phyloP scores from a whole-genome alignment of 2,113 vertebrate genomes.

The Hiodon alosoides region DNA sequence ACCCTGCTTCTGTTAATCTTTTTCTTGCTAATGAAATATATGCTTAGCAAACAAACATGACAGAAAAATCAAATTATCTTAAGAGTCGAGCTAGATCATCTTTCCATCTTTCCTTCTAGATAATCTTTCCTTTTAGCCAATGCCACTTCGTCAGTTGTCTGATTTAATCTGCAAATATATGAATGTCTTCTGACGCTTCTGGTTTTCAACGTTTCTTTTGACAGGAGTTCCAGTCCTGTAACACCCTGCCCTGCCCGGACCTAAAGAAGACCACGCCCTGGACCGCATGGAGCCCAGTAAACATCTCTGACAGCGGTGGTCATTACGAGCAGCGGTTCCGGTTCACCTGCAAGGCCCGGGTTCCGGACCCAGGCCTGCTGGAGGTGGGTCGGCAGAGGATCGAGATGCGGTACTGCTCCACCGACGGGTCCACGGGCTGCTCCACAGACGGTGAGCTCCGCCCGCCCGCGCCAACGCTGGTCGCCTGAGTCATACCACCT shows the following conservation, averaged over 20 bases:
- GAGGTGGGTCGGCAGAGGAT: conserved; percentile 92
- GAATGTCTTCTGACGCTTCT: neutral
- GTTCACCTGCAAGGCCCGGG: conserved; percentile 89
- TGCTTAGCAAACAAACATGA: too few relatives aligned
- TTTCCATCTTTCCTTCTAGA: too few relatives aligned
- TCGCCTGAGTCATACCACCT: too few relatives aligned
- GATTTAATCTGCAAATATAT: too few relatives aligned
- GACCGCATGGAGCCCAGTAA: conserved; percentile 93
- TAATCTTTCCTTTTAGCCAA: too few relatives aligned
- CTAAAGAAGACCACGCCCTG: conserved; percentile 97
- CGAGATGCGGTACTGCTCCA: conserved; percentile 96
- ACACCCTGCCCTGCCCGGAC: conserved; percentile 83
- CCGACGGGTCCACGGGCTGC: conserved; percentile 86
- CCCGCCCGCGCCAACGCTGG: too few relatives aligned
- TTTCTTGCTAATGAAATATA: too few relatives aligned
- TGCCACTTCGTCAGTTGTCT: too few relatives aligned
- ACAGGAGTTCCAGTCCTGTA: conserved; percentile 93
- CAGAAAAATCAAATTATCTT: too few relatives aligned
- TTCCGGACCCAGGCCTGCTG: conserved; percentile 78
- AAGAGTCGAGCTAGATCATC: too few relatives aligned
- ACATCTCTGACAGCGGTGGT: conserved; percentile 91
- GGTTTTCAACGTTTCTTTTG: neutral
- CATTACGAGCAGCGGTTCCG: conserved; percentile 94
- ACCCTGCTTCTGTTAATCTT: too few relatives aligned
- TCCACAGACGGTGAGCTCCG: conserved; percentile 80